These are phyloP conservation scores for Spongilla lacustris DNA, from an alignment of 37 sponge, comb jelly and placozoan species.

Conservation along the genomic window DNA sequence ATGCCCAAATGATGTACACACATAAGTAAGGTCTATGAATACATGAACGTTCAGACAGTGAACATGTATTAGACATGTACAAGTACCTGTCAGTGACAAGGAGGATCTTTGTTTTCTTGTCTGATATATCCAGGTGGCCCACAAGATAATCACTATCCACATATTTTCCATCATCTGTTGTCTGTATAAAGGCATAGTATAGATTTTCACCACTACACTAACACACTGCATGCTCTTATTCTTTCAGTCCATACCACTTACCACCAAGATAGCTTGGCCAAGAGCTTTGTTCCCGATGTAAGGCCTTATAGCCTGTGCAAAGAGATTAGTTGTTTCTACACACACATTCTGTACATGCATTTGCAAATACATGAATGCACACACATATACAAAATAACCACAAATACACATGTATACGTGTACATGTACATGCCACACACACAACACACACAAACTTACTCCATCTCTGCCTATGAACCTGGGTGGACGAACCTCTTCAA, in stretches of 20 bases:
- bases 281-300: slow-evolving; percentile 57
- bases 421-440: background rate
- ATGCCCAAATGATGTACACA: too few species aligned
- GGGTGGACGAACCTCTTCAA: slow-evolving; percentile 63
- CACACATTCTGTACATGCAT: too few species aligned
- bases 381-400: background rate
- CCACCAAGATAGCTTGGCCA: slow-evolving; percentile 65
- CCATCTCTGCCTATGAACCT: slow-evolving; percentile 72
- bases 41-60: too few species aligned
- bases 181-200: slow-evolving; percentile 15
- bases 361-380: background rate
- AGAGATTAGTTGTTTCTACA: too few species aligned
- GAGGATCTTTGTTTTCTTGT: slow-evolving; percentile 31
- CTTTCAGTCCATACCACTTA: slow-evolving; percentile 13
- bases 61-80: too few species aligned
- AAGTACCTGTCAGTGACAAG: slow-evolving; percentile 61
- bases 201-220: background rate
- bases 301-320: slow-evolving; percentile 57
- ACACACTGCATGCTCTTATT: background rate
- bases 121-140: slow-evolving; percentile 41
- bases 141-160: slow-evolving; percentile 50
- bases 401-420: too few species aligned
- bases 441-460: slow-evolving; percentile 30
- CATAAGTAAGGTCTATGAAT: too few species aligned
- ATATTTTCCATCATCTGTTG: slow-evolving; percentile 56